phyloP scores from a whole-genome alignment of 2,113 vertebrate genomes.

The Hippolais icterina region DNA sequence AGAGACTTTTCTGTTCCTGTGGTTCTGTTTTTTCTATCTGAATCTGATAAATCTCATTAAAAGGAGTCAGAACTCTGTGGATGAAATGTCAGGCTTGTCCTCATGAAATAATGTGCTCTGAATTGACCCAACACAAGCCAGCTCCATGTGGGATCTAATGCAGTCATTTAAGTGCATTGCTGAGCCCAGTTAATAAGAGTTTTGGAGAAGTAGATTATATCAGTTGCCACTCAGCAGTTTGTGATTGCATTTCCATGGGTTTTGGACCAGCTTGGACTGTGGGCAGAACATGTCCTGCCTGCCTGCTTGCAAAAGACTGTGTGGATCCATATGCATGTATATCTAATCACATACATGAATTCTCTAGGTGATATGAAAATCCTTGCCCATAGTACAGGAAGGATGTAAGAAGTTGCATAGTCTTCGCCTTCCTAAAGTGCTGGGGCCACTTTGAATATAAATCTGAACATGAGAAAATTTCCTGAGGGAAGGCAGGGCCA shows the following conservation, averaged over 20 bases:
- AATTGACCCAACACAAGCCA: conserved; percentile 20
- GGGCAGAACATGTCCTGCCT: conserved; percentile 3
- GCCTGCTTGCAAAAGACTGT: neutral
- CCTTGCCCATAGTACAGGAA: neutral
- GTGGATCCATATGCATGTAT: neutral
- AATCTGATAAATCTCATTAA: conserved; percentile 54
- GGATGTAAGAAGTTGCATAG: neutral
- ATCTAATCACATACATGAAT: neutral
- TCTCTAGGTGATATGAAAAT: conserved; percentile 4
- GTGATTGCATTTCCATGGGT: conserved; percentile 39
- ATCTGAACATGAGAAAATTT: neutral
- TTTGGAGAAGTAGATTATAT: conserved; percentile 34
- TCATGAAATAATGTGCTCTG: conserved; percentile 25
- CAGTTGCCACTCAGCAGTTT: conserved; percentile 44
- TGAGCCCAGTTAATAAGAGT: neutral
- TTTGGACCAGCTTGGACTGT: neutral
- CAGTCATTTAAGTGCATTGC: conserved; percentile 2
- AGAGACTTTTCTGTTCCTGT: conserved; percentile 25
- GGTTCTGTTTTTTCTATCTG: conserved; percentile 42
- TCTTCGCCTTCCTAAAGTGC: neutral
- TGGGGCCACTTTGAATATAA: neutral
- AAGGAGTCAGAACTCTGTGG: neutral
- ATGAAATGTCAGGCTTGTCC: conserved; percentile 24
- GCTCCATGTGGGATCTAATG: conserved; percentile 3
- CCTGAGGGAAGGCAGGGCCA: neutral